These are phyloP conservation scores for Poicephalus meyeri DNA, from an alignment of 2,113 vertebrate genomes.

Conservation along the genomic window DNA sequence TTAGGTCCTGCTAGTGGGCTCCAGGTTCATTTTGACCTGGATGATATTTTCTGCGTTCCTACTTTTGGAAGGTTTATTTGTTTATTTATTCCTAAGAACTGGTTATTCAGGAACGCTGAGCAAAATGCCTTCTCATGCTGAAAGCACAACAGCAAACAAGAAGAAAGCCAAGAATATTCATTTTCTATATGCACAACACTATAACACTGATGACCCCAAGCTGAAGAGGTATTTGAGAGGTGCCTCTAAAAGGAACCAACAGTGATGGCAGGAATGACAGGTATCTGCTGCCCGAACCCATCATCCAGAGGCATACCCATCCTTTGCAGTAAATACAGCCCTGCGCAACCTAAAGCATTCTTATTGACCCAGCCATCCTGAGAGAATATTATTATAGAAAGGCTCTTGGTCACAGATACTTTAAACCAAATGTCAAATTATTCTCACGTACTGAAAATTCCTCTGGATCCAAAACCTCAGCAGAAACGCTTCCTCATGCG, in stretches of 20 bases:
- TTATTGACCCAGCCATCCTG: neutral
- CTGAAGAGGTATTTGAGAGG: neutral
- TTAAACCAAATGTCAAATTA: slow-evolving; percentile 2
- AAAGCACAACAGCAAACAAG: neutral
- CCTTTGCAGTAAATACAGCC: neutral
- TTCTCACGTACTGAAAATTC: neutral
- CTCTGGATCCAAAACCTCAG: neutral
- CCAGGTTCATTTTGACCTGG: neutral
- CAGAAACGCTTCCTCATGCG: neutral
- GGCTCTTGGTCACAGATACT: neutral
- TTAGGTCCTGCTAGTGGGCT: neutral
- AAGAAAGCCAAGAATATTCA: neutral
- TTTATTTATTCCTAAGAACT: neutral
- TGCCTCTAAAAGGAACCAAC: neutral
- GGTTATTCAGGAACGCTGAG: neutral
- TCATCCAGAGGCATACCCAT: neutral
- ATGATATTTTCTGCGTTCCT: neutral
- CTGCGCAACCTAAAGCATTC: neutral
- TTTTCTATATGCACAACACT: neutral
- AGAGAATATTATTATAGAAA: neutral
- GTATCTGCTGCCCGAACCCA: neutral
- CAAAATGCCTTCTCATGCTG: neutral
- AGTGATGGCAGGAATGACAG: neutral
- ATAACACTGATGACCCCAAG: rapidly evolving
- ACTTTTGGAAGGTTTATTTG: neutral